Percentiles rank a stretch among this genome's conserved stretches.
These are phyloP conservation scores for Hypercompe scribonia DNA, from an alignment of 2,888 invertebrate species.

Conservation along the genomic window DNA sequence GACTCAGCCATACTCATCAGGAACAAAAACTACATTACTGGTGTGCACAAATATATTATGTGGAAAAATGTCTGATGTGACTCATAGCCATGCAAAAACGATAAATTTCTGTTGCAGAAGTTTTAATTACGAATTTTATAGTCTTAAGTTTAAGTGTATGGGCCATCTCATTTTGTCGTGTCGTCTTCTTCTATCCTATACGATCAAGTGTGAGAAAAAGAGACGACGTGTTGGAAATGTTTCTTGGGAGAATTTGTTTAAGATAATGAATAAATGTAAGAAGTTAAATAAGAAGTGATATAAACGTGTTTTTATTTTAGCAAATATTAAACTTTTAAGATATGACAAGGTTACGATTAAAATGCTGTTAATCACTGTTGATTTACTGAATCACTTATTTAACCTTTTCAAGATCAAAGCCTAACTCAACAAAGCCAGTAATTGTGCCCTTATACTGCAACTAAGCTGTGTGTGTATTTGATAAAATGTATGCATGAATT, in stretches of 20 bases:
- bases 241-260: no score
- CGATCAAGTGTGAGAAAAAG: not conserved
- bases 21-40: not conserved
- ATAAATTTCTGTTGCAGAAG: not conserved
- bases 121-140: not conserved
- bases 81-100: not conserved
- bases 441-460: not conserved
- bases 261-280: no score
- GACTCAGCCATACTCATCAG: not conserved
- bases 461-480: not conserved
- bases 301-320: not conserved
- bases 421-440: not conserved
- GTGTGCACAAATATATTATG: not conserved
- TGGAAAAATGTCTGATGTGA: constrained; percentile 3
- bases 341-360: not conserved
- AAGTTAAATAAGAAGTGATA: no score
- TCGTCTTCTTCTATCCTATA: not conserved
- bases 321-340: not conserved
- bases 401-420: not conserved
- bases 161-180: not conserved
- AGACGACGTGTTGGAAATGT: no score
- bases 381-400: not conserved
- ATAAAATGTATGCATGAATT: not conserved
- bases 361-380: not conserved
- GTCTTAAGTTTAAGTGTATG: not conserved